These are phyloP conservation scores for Dexiosoma caninum DNA, from an alignment of 2,888 invertebrate genomes.

Conservation along the genomic window DNA sequence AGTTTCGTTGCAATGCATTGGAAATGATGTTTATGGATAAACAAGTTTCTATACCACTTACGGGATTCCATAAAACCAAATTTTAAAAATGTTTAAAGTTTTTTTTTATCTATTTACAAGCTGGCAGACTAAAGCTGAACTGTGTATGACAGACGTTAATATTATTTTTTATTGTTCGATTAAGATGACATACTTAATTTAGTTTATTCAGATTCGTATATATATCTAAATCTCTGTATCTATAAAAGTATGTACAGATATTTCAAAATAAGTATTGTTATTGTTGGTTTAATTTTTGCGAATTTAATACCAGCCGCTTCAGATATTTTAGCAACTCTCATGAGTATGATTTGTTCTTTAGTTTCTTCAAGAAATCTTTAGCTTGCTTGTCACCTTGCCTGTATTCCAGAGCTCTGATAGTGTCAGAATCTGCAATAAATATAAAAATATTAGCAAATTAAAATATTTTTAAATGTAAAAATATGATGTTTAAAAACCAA, in stretches of 20 bases:
- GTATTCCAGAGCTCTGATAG: constrained; percentile 85
- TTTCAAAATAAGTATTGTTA: not conserved
- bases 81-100: too few relatives aligned
- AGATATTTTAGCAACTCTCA: constrained; percentile 44
- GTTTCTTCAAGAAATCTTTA: constrained; percentile 90
- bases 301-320: constrained; percentile 14
- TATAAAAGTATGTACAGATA: not conserved
- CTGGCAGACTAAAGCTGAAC: too few relatives aligned
- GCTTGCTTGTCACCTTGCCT: constrained; percentile 93
- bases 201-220: not conserved
- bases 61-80: too few relatives aligned
- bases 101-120: too few relatives aligned
- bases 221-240: not conserved
- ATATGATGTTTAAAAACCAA: too few relatives aligned
- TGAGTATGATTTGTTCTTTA: constrained; percentile 81
- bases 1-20: too few relatives aligned
- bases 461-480: not conserved
- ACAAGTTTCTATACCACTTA: too few relatives aligned
- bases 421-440: constrained; percentile 68
- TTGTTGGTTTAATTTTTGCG: not conserved
- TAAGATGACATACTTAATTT: too few relatives aligned
- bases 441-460: not conserved
- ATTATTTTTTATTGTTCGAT: too few relatives aligned
- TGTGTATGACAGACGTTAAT: too few relatives aligned
- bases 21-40: too few relatives aligned